Evolutionary conservation across 2,797 vertebrate genomes (phyloP).

Genomic region (Hozukius guyotensis): DNA sequence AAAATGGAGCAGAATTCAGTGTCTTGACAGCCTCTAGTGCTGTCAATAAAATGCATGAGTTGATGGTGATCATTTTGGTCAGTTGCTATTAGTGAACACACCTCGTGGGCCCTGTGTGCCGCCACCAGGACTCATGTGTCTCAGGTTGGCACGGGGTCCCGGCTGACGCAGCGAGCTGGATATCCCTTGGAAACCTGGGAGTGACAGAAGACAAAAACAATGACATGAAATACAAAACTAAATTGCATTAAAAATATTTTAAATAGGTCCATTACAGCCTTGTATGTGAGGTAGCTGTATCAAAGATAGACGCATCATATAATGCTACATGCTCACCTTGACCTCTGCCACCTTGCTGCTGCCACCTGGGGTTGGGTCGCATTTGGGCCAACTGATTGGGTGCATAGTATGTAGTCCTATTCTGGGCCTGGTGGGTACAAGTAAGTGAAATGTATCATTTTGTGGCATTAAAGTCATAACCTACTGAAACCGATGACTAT

Average conservation of each 20-base stretch:
- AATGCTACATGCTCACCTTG: constrained; percentile 85
- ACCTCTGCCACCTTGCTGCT: constrained; percentile 94
- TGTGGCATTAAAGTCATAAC: background rate
- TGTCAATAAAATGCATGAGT: background rate
- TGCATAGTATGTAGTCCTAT: constrained; percentile 96
- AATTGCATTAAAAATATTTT: background rate
- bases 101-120: constrained; percentile 88
- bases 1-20: background rate
- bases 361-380: constrained; percentile 96
- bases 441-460: background rate
- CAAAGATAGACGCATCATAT: background rate
- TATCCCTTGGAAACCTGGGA: constrained; percentile 89
- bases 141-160: constrained; percentile 90
- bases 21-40: background rate
- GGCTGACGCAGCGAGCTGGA: constrained; percentile 93
- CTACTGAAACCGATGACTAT: background rate
- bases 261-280: background rate
- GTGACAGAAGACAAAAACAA: constrained; percentile 7
- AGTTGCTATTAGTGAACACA: constrained; percentile 58
- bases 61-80: constrained; percentile 38
- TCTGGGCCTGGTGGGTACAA: constrained; percentile 88
- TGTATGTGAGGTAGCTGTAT: background rate
- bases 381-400: constrained; percentile 97
- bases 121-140: constrained; percentile 89
- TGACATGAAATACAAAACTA: background rate